phyloP scores from a whole-genome alignment of 2,888 invertebrate species.

The Aphodius sticticus region DNA sequence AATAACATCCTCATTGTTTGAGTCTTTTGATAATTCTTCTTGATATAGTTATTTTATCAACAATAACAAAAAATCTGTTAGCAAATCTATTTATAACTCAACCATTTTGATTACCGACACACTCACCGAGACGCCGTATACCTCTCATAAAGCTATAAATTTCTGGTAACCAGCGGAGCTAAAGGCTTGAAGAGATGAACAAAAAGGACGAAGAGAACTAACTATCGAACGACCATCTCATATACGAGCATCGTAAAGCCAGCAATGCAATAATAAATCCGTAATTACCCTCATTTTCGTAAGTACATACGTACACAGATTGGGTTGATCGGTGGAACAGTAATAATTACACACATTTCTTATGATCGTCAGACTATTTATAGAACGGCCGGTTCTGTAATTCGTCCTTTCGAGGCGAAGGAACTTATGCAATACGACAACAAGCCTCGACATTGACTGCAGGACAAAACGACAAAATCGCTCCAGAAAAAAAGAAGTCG shows the following conservation, averaged over 20 bases:
- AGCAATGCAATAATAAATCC: not conserved
- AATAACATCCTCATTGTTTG: too few relatives aligned
- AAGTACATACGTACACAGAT: not conserved
- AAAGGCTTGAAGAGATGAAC: not conserved
- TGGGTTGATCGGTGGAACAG: not conserved
- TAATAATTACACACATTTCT: not conserved
- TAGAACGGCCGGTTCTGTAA: constrained; percentile 13
- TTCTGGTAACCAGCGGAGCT: not conserved
- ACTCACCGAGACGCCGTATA: not conserved
- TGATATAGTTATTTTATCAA: not conserved
- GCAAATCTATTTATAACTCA: not conserved
- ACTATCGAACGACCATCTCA: not conserved
- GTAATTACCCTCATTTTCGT: not conserved
- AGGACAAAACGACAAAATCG: constrained; percentile 8
- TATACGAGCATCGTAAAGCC: not conserved
- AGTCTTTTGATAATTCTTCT: too few relatives aligned
- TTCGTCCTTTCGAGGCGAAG: constrained; percentile 20
- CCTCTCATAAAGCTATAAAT: constrained; percentile 4
- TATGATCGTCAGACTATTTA: constrained; percentile 7
- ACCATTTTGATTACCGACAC: not conserved
- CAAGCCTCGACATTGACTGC: constrained; percentile 7
- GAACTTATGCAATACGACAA: constrained; percentile 28
- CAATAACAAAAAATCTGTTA: not conserved
- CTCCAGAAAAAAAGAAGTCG: constrained; percentile 4
- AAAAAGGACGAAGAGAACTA: not conserved